Percentiles rank a stretch among this genome's conserved stretches.
Evolutionary conservation across 2,888 invertebrate genomes (phyloP).

Genomic region (Mythimna lalbum): DNA sequence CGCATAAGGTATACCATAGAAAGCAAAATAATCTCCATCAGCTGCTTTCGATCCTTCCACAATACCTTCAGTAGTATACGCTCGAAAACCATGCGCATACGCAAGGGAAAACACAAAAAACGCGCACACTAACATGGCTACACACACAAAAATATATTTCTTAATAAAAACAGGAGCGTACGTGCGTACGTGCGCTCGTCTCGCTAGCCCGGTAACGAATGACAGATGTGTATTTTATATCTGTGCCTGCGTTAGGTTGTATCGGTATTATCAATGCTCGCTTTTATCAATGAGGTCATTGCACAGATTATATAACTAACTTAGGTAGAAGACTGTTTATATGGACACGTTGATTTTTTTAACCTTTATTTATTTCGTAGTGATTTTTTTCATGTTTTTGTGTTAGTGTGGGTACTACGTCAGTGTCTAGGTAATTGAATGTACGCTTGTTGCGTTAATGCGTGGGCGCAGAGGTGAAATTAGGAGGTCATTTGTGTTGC

Average conservation of each 20-base stretch:
- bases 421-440: slow-evolving; percentile 1
- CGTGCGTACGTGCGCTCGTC: slow-evolving; percentile 22
- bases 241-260: slow-evolving; percentile 13
- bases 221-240: slow-evolving; percentile 34
- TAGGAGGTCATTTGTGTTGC: slow-evolving; percentile 8
- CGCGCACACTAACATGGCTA: slow-evolving; percentile 62
- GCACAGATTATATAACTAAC: slow-evolving; percentile 44
- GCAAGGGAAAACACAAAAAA: slow-evolving; percentile 62
- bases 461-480: slow-evolving; percentile 34
- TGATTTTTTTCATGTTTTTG: background rate
- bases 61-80: slow-evolving; percentile 79
- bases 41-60: slow-evolving; percentile 71
- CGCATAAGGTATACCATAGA: slow-evolving; percentile 83
- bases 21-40: slow-evolving; percentile 76
- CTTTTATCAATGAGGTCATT: slow-evolving; percentile 51
- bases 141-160: slow-evolving; percentile 6
- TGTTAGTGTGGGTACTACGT: background rate
- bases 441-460: background rate
- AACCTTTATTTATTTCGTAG: background rate
- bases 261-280: slow-evolving; percentile 34
- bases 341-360: slow-evolving; percentile 8
- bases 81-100: slow-evolving; percentile 68
- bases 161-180: background rate
- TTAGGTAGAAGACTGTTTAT: slow-evolving; percentile 8
- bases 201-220: slow-evolving; percentile 35